A percentile compares a stretch with the other conserved stretches of the same genome.
phyloP scores from a whole-genome alignment of 92 coral and sea anemone genomes.

The Epizoanthus rinbou region DNA sequence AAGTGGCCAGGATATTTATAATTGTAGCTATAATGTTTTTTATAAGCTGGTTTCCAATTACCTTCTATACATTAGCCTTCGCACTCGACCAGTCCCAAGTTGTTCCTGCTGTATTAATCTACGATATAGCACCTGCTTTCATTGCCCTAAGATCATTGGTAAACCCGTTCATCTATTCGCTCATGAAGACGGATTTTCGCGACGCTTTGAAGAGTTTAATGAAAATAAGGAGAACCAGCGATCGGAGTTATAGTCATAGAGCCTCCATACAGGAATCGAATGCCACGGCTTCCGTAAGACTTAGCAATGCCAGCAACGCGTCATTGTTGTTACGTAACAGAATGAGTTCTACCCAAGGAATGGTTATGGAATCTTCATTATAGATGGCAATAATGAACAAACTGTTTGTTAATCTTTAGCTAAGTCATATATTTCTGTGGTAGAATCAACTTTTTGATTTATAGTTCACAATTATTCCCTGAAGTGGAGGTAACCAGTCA shows the following conservation, averaged over 20 bases:
- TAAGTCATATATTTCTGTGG: too few species aligned
- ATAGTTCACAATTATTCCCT: too few species aligned
- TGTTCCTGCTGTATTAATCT: conserved; percentile 29
- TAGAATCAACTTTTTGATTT: too few species aligned
- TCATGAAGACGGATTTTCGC: conserved; percentile 27
- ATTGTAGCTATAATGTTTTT: conserved; percentile 33
- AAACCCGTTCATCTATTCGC: conserved; percentile 32
- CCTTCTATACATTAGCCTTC: conserved; percentile 29
- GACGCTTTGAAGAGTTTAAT: conserved; percentile 22
- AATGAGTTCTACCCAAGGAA: not conserved
- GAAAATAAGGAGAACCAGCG: not conserved
- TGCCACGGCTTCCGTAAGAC: not conserved
- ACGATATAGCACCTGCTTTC: conserved; percentile 33
- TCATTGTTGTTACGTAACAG: conserved; percentile 4
- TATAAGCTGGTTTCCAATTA: conserved; percentile 35
- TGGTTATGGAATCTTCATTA: conserved; percentile 26
- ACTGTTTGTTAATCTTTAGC: too few species aligned
- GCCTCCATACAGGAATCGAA: conserved; percentile 13
- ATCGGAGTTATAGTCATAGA: not conserved
- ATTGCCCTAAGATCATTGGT: conserved; percentile 23
- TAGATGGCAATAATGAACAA: not conserved
- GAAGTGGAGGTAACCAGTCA: too few species aligned
- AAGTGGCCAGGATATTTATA: conserved; percentile 36
- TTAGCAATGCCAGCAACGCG: conserved; percentile 32
- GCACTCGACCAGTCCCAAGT: conserved; percentile 19